These are phyloP conservation scores for Lepus europaeus DNA, from an alignment of 2,113 vertebrate genomes.

Conservation along the genomic window DNA sequence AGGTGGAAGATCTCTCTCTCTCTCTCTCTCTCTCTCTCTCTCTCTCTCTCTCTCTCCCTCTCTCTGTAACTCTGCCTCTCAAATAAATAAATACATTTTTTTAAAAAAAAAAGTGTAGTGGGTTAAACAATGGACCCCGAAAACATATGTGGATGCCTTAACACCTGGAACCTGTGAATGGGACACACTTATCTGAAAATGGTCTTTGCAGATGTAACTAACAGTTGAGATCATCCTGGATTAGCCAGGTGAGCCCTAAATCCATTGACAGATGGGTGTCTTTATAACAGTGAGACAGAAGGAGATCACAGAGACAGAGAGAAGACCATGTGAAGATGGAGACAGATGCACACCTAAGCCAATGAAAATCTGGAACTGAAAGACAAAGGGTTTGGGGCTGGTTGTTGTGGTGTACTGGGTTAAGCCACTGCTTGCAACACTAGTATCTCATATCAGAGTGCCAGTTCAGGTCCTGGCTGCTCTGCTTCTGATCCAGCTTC, in stretches of 20 bases:
- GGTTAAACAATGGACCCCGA: neutral
- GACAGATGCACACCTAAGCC: neutral
- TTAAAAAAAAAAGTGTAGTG: neutral
- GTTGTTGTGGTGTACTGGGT: no score
- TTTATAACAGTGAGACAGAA: neutral
- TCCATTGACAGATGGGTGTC: neutral
- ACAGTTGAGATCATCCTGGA: neutral
- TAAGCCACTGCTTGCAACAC: no score
- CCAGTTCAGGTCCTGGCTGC: no score
- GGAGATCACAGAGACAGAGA: neutral
- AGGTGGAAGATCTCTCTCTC: no score
- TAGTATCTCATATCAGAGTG: no score
- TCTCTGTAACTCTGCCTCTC: no score
- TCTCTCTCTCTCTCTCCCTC: no score
- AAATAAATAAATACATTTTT: no score
- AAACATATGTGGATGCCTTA: neutral
- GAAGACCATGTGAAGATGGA: neutral
- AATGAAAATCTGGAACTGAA: neutral
- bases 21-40: no score
- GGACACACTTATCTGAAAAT: constrained; percentile 39
- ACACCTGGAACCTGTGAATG: neutral
- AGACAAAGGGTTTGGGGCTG: neutral
- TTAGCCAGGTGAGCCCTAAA: neutral
- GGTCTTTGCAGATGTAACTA: constrained; percentile 7
- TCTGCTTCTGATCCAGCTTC: no score